phyloP scores from a whole-genome alignment of 2,888 invertebrate species.

The Magallana nippona region DNA sequence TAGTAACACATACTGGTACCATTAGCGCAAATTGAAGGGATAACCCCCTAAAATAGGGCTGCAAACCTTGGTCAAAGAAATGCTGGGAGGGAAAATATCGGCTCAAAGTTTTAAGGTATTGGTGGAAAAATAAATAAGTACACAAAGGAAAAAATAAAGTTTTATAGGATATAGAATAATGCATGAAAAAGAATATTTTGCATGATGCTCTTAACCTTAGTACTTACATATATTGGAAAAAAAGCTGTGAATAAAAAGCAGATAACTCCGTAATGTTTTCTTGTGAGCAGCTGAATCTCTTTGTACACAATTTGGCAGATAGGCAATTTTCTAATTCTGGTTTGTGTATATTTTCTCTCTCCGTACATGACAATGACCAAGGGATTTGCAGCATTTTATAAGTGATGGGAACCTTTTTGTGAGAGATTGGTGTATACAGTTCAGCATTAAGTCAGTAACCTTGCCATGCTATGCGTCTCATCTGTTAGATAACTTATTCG shows the following conservation, averaged over 20 bases:
- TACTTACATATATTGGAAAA: slow-evolving; percentile 32
- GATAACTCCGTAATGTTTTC: not conserved
- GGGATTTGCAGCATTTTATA: slow-evolving; percentile 18
- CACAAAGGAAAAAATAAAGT: not conserved
- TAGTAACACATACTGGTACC: not conserved
- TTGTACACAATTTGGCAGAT: slow-evolving; percentile 8
- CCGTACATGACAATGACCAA: slow-evolving; percentile 24
- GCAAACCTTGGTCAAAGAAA: slow-evolving; percentile 7
- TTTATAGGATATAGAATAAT: not conserved
- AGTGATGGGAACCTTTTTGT: slow-evolving; percentile 15
- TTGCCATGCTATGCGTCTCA: not conserved
- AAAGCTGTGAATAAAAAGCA: slow-evolving; percentile 27
- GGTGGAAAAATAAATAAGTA: not conserved
- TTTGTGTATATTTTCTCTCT: not conserved
- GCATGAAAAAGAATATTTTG: slow-evolving; percentile 4
- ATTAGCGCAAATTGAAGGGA: too few species aligned
- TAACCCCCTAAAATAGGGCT: not conserved
- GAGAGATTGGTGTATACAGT: not conserved
- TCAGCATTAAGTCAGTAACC: not conserved
- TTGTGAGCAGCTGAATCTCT: slow-evolving; percentile 6
- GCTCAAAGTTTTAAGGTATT: not conserved
- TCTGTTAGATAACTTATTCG: not conserved
- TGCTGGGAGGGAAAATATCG: not conserved
- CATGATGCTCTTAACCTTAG: slow-evolving; percentile 2
- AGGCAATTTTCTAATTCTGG: slow-evolving; percentile 11